These are phyloP conservation scores for Tetrao urogallus DNA, from an alignment of 2,113 vertebrate genomes.

Conservation along the genomic window DNA sequence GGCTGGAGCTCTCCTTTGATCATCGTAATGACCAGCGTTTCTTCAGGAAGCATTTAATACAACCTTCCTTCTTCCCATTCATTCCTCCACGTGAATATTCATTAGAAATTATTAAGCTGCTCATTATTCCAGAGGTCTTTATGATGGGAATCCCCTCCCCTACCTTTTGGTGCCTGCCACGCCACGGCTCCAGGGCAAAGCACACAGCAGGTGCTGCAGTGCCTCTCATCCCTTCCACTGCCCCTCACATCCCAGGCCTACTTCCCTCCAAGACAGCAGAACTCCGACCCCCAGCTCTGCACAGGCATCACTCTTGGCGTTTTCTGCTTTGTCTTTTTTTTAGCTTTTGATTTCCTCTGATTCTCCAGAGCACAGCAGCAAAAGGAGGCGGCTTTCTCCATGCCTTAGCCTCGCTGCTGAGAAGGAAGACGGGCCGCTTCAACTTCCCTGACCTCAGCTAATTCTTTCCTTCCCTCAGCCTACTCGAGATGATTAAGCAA, in stretches of 20 bases:
- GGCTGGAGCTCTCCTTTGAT: not conserved
- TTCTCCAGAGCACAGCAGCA: not conserved
- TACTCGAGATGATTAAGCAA: constrained; percentile 70
- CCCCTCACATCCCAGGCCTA: not conserved
- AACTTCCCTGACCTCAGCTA: constrained; percentile 69
- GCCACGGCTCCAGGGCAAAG: not conserved
- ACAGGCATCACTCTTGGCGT: fast-evolving
- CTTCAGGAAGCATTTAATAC: not conserved
- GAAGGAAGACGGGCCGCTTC: constrained; percentile 25
- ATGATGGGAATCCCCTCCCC: fast-evolving
- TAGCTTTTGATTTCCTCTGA: not conserved
- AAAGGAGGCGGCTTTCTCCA: not conserved
- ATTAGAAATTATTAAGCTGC: constrained; percentile 4
- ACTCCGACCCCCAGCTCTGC: not conserved
- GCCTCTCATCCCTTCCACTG: not conserved
- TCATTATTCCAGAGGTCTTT: not conserved
- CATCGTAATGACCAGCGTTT: not conserved
- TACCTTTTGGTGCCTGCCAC: not conserved
- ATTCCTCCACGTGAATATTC: not conserved
- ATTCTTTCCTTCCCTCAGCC: constrained; percentile 66
- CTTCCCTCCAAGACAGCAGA: not conserved
- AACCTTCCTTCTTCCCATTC: not conserved
- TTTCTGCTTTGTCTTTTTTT: not conserved
- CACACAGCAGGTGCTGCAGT: not conserved
- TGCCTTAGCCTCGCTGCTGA: not conserved